Evolutionary conservation across 2,113 vertebrate species (phyloP).

Genomic region (Egretta garzetta): DNA sequence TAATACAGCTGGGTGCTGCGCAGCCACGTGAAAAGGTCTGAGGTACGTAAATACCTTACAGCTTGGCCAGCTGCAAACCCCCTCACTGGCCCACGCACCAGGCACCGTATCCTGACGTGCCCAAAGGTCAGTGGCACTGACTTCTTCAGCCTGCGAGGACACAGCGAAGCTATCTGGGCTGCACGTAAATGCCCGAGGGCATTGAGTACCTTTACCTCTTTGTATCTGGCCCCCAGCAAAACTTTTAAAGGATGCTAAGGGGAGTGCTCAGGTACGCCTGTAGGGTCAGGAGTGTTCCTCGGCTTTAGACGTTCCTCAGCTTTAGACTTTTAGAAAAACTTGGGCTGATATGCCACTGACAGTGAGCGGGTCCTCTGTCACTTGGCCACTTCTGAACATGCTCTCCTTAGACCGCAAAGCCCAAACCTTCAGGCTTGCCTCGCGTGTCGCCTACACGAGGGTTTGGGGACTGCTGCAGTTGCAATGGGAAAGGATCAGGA

Average conservation of each 20-base stretch:
- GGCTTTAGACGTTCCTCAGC: too few relatives aligned
- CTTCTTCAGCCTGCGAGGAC: not conserved
- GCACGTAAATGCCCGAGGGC: not conserved
- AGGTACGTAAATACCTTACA: not conserved
- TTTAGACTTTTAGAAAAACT: not conserved
- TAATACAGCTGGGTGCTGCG: accelerated
- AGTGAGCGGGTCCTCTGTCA: not conserved
- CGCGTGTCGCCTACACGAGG: accelerated
- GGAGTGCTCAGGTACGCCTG: not conserved
- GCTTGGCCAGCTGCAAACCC: not conserved
- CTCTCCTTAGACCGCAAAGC: not conserved
- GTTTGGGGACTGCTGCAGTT: not conserved
- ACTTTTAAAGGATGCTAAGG: not conserved
- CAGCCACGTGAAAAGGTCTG: not conserved
- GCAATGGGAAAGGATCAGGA: not conserved
- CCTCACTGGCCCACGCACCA: not conserved
- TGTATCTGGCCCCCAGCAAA: not conserved
- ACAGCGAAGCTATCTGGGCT: not conserved
- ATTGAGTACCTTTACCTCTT: not conserved
- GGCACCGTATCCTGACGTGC: accelerated
- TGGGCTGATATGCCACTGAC: accelerated
- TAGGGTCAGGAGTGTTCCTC: not conserved
- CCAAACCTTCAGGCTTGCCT: not conserved
- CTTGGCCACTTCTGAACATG: not conserved
- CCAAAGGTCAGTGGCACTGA: not conserved